These are phyloP conservation scores for Natator depressus DNA, from an alignment of 2,113 vertebrate species.

Conservation along the genomic window DNA sequence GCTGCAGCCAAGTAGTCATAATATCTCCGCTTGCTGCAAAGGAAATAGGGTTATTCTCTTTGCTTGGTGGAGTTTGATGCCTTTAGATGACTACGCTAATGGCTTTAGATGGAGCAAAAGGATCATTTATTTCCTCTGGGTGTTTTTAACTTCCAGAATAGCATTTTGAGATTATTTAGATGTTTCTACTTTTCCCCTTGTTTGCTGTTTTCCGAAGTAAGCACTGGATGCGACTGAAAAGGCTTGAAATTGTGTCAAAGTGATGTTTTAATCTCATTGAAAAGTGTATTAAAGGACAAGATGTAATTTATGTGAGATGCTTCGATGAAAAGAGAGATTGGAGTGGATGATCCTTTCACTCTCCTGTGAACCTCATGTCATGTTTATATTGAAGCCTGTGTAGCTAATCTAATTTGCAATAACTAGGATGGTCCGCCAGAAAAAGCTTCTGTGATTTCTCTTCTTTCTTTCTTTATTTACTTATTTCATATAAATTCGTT, in stretches of 20 bases:
- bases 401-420: conserved; percentile 82
- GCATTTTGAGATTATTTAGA: conserved; percentile 2
- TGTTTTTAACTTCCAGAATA: not conserved
- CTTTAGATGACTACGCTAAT: not conserved
- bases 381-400: conserved; percentile 76
- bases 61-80: not conserved
- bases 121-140: not conserved
- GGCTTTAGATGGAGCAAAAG: conserved; percentile 29
- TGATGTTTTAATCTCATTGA: conserved; percentile 86
- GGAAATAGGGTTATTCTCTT: not conserved
- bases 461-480: conserved; percentile 7
- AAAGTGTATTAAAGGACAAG: conserved; percentile 82
- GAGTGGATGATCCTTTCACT: conserved; percentile 78
- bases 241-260: conserved; percentile 79
- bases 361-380: conserved; percentile 76
- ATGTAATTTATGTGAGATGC: conserved; percentile 78
- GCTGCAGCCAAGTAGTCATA: not conserved
- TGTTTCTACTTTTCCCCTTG: conserved; percentile 13
- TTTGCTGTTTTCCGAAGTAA: conserved; percentile 69
- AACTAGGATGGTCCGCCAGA: conserved; percentile 68
- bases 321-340: conserved; percentile 83
- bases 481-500: conserved; percentile 61
- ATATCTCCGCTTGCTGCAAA: not conserved
- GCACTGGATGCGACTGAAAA: conserved; percentile 42
- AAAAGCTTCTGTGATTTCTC: conserved; percentile 48